Conservation (phyloP, 1,140 invertebrate species). For the Lasioglossum baleicum region DNA sequence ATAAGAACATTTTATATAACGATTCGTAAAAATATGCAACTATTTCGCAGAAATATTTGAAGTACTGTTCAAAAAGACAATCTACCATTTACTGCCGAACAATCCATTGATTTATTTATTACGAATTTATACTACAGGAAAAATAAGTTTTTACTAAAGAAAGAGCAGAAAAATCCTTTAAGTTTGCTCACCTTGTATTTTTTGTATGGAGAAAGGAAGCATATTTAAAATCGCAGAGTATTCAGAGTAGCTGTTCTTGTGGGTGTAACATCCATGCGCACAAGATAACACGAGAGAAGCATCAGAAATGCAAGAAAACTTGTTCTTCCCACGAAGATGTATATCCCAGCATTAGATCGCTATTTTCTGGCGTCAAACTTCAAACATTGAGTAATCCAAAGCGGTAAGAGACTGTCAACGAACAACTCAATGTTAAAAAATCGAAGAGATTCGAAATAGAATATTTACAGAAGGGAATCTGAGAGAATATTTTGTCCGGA, state of each 20-base stretch:
- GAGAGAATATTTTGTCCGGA: neutral
- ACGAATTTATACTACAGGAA: neutral
- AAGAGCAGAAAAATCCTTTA: too few relatives aligned
- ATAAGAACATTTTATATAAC: too few relatives aligned
- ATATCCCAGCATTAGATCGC: slow-evolving; percentile 3
- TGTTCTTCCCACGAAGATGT: slow-evolving; percentile 28
- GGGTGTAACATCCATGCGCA: slow-evolving; percentile 10
- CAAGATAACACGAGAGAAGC: slow-evolving; percentile 5
- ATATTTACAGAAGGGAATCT: neutral
- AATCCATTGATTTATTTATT: neutral
- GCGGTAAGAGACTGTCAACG: slow-evolving; percentile 28
- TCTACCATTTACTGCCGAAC: too few relatives aligned
- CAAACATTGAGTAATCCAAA: slow-evolving; percentile 4
- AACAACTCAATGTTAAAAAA: slow-evolving; percentile 41
- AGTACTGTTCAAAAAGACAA: too few relatives aligned
- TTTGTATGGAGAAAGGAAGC: slow-evolving; percentile 1
- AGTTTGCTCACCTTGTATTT: slow-evolving; percentile 15
- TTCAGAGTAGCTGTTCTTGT: neutral
- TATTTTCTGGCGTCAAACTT: slow-evolving; percentile 14
- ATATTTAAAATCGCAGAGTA: slow-evolving; percentile 6
- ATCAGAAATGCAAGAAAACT: neutral
- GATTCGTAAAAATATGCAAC: neutral
- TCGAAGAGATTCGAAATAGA: neutral
- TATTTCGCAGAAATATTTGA: neutral
- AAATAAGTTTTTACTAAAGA: neutral